These are phyloP conservation scores for Hoplostethus mediterraneus DNA, from an alignment of 2,797 vertebrate species.

Conservation along the genomic window DNA sequence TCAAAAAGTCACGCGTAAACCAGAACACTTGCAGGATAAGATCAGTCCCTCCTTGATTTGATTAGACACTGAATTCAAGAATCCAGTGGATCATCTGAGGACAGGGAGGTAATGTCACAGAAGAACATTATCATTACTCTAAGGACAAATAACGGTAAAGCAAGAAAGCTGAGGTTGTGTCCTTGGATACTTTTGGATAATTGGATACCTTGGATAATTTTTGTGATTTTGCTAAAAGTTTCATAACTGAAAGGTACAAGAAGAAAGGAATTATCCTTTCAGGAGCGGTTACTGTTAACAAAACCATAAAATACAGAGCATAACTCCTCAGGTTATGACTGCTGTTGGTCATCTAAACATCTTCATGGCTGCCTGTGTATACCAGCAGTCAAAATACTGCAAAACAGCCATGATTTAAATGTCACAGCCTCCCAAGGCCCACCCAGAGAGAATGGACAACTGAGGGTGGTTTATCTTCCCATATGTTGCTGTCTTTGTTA, in stretches of 20 bases:
- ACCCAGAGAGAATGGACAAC: conserved; percentile 74
- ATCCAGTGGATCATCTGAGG: not conserved
- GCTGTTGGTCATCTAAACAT: conserved; percentile 76
- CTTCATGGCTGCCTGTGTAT: conserved; percentile 69
- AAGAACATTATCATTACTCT: not conserved
- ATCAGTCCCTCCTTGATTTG: not conserved
- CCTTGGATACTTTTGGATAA: not conserved
- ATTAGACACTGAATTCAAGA: not conserved
- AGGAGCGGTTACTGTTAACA: conserved; percentile 53
- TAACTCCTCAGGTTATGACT: conserved; percentile 65
- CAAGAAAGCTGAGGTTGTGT: conserved; percentile 13
- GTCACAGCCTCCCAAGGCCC: conserved; percentile 66
- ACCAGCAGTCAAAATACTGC: conserved; percentile 65
- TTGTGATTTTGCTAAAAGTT: conserved; percentile 40
- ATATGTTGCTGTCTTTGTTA: conserved; percentile 47
- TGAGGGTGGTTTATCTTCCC: conserved; percentile 40
- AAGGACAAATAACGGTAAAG: conserved; percentile 5
- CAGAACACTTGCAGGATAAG: conserved; percentile 6
- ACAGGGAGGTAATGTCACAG: not conserved
- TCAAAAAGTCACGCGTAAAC: conserved; percentile 8
- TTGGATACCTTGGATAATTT: conserved; percentile 1
- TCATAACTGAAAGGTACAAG: conserved; percentile 5
- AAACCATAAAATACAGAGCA: conserved; percentile 60
- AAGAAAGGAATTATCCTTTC: conserved; percentile 20
- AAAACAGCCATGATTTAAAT: conserved; percentile 73